Evolutionary conservation across 2,888 invertebrate species (phyloP).

Genomic region (Tetragonisca angustula): DNA sequence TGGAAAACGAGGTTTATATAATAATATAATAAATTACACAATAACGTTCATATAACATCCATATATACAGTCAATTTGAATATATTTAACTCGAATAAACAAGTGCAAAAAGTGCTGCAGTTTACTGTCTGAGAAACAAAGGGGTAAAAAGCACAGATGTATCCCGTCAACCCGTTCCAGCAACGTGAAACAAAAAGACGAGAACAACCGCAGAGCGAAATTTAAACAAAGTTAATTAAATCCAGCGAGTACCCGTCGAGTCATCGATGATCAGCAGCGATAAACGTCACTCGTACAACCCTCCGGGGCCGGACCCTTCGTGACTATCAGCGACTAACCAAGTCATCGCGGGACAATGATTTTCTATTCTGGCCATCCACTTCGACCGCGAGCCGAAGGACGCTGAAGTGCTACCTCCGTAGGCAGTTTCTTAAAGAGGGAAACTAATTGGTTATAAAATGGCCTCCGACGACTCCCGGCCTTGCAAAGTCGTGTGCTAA

Average conservation of each 20-base stretch:
- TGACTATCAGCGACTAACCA: slow-evolving; percentile 18
- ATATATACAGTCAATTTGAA: too few species aligned
- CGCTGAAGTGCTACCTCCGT: slow-evolving; percentile 50
- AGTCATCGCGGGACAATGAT: slow-evolving; percentile 57
- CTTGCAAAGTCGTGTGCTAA: slow-evolving; percentile 74
- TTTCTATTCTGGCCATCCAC: slow-evolving; percentile 57
- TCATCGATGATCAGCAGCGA: slow-evolving; percentile 29
- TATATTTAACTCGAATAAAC: too few species aligned
- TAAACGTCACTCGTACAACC: slow-evolving; percentile 34
- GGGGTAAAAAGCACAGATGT: too few species aligned
- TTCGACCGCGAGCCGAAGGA: slow-evolving; percentile 53
- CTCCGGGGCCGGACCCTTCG: slow-evolving; percentile 10
- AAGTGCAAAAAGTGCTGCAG: too few species aligned
- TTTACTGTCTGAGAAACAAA: too few species aligned
- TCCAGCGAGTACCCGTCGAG: background rate
- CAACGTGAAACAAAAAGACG: too few species aligned
- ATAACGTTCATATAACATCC: too few species aligned
- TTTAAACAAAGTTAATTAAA: background rate
- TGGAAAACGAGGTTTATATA: too few species aligned
- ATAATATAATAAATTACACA: too few species aligned
- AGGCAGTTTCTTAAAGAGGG: slow-evolving; percentile 68
- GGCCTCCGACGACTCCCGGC: slow-evolving; percentile 69
- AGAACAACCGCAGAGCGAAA: background rate
- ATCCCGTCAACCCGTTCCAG: too few species aligned
- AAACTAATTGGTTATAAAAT: slow-evolving; percentile 78